phyloP scores from a whole-genome alignment of 2,113 vertebrate genomes.

The Poeciliopsis retropinna region DNA sequence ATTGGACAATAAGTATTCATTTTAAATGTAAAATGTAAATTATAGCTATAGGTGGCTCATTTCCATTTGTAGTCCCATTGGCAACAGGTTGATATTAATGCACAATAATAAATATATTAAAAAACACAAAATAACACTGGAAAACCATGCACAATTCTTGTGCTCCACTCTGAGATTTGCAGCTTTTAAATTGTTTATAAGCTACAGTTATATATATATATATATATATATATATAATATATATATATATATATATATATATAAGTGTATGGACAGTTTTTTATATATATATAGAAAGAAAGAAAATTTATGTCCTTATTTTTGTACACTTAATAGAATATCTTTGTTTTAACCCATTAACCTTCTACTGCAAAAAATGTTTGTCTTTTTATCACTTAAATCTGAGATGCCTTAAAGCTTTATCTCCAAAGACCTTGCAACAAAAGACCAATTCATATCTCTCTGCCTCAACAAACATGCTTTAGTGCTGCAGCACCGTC shows the following conservation, averaged over 20 bases:
- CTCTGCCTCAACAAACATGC: conserved; percentile 51
- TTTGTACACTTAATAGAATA: neutral
- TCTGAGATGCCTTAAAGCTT: conserved; percentile 36
- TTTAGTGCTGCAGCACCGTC: conserved; percentile 42
- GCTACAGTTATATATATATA: no score
- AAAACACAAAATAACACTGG: neutral
- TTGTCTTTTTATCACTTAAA: conserved; percentile 43
- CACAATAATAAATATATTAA: no score
- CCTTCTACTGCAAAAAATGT: conserved; percentile 29
- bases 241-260: no score
- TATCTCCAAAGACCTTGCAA: conserved; percentile 35
- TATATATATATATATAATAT: no score
- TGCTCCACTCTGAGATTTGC: neutral
- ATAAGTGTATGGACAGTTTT: no score
- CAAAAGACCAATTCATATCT: conserved; percentile 43
- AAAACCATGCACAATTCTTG: neutral
- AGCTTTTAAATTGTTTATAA: neutral
- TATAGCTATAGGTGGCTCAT: no score
- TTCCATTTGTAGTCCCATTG: no score
- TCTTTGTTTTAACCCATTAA: neutral
- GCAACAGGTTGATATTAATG: no score
- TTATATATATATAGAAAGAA: no score
- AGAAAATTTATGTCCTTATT: neutral
- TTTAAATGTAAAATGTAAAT: no score
- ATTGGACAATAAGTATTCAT: no score